Evolutionary conservation across 1,140 invertebrate species (phyloP), one percentile per base, ranked within the genome.

Genomic region (Ceratosolen solmsi): DNA sequence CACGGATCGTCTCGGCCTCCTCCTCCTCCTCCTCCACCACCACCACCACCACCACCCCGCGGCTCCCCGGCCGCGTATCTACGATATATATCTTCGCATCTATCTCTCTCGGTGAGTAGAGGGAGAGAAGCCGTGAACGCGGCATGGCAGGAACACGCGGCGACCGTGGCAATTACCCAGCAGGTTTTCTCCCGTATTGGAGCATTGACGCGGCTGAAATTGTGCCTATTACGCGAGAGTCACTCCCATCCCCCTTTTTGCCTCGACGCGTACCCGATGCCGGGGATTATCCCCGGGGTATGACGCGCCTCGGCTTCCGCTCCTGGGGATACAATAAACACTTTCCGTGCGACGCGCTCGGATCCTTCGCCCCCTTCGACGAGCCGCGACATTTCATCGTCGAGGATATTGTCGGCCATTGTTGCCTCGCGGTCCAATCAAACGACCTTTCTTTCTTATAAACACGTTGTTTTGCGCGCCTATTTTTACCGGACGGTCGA

Each of bases 171-270:
- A 78, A 78, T 78, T 78, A 68, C 60, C 76, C 30, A 15, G 25
- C 30, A 36, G 72, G 46, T 56, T 36, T 4, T 56, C n/a, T 4
- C 17, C n/a, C 4, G 25, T 72, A 9, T 49, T 36, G 17, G 54
- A 54, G 65, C 33, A 33, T 36, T 54, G 33, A 58, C 17, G 41
- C n/a, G 49, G 22, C 71, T 80, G 46, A 51, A 74, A 73, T 74
- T 65, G 56, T 80, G 54, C 58, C 79, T 54, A 74, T 74, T 63
- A 65, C 79, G 20, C 56, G 63, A 79, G 51, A 79, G 33, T 72
- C 78, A 58, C 58, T 72, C 78, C 30, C 78, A 5, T 30, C 30
- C 9, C 22, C 13, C 4, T 41, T 4, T 36, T 15, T 74, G 25
- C 25, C 17, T 27, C 20, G 58, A 4, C 54, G 36, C 17, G 51